Conservation (phyloP, 2,888 invertebrate genomes). For the Hyppa rectilinea region DNA sequence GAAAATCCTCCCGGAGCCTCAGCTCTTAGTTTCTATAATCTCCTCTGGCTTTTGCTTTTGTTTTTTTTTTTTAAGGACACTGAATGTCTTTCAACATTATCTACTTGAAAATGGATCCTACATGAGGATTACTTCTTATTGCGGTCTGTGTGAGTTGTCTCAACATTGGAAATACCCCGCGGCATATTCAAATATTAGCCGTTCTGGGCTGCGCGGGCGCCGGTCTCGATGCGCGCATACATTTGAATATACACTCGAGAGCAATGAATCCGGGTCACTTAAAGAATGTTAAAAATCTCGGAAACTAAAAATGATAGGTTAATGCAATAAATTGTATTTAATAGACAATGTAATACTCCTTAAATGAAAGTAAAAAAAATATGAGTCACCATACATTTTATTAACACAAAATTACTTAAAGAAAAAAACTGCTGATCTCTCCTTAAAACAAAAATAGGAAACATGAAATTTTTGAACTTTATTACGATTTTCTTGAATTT, state of each 20-base stretch:
- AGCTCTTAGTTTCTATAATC: background rate
- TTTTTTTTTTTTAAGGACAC: background rate
- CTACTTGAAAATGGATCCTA: background rate
- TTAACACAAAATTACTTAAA: too few relatives aligned
- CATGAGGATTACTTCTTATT: background rate
- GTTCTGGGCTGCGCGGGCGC: slow-evolving; percentile 29
- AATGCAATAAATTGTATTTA: too few relatives aligned
- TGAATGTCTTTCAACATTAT: background rate
- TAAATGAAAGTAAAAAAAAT: too few relatives aligned
- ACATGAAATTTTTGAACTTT: too few relatives aligned
- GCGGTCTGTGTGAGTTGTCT: slow-evolving; percentile 36
- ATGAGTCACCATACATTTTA: too few relatives aligned
- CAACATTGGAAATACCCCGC: slow-evolving; percentile 45
- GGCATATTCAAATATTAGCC: slow-evolving; percentile 56
- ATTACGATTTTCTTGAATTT: too few relatives aligned
- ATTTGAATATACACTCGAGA: slow-evolving; percentile 76
- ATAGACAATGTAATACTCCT: too few relatives aligned
- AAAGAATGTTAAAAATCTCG: too few relatives aligned
- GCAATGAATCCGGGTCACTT: too few relatives aligned
- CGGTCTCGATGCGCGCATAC: slow-evolving; percentile 57
- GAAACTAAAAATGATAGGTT: too few relatives aligned
- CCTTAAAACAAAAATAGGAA: too few relatives aligned
- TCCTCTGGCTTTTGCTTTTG: background rate
- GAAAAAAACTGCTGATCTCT: too few relatives aligned
- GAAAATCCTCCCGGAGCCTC: background rate